These are phyloP conservation scores for Psilopogon haemacephalus DNA, from an alignment of 2,113 vertebrate genomes.

Conservation along the genomic window DNA sequence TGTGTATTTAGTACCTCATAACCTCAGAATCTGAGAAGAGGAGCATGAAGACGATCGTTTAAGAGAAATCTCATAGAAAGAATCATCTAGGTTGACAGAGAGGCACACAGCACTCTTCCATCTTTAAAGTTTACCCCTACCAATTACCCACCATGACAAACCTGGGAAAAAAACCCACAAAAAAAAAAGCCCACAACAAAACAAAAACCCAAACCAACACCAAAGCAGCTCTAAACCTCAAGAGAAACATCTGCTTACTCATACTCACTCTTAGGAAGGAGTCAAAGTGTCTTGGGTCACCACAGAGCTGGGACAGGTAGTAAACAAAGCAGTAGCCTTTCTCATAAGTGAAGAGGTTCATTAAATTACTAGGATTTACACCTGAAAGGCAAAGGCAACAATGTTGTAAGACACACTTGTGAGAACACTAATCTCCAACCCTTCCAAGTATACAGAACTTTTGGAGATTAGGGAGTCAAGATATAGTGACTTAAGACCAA, in stretches of 20 bases:
- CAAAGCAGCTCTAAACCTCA: background rate
- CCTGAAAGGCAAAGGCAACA: slow-evolving; percentile 71
- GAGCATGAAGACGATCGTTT: background rate
- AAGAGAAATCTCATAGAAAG: background rate
- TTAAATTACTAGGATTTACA: slow-evolving; percentile 95
- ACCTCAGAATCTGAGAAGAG: background rate
- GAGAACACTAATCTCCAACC: background rate
- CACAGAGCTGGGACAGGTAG: slow-evolving; percentile 91
- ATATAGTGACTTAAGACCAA: background rate
- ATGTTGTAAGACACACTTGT: background rate
- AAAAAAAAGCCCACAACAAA: background rate
- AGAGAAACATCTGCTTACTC: background rate
- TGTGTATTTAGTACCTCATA: background rate
- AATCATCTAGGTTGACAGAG: background rate
- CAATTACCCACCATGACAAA: background rate
- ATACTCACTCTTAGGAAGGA: slow-evolving; percentile 87
- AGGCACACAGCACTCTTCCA: background rate
- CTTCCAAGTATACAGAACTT: background rate
- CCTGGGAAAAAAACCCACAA: fast-evolving
- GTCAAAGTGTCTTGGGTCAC: slow-evolving; percentile 88
- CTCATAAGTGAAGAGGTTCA: slow-evolving; percentile 98
- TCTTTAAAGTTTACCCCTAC: background rate
- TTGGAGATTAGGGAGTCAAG: background rate
- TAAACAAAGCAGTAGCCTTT: slow-evolving; percentile 98
- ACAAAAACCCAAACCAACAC: too few species aligned